Percentiles rank a stretch among this genome's conserved stretches.
Conservation (phyloP, 2,113 vertebrate species). For the Oxygymnocypris stewartii region DNA sequence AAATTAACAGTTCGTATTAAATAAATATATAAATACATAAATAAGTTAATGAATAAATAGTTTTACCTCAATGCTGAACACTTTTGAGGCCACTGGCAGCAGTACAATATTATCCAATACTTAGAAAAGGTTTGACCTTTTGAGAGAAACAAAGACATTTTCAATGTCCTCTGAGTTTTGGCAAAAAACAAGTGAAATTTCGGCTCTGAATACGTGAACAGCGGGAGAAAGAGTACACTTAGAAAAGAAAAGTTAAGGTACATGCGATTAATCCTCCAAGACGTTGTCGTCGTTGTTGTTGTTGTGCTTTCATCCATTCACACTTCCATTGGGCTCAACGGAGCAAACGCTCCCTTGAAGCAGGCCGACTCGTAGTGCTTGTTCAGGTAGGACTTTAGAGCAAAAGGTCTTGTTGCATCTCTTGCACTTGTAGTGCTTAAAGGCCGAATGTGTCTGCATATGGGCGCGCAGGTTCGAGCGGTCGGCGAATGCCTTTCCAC, state of each 20-base stretch:
- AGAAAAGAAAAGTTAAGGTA: conserved; percentile 58
- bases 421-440: conserved; percentile 95
- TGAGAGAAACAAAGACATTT: conserved; percentile 66
- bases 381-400: conserved; percentile 93
- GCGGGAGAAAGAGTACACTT: conserved; percentile 55
- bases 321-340: conserved; percentile 72
- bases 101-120: conserved; percentile 64
- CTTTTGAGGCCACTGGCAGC: conserved; percentile 66
- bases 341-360: conserved; percentile 84
- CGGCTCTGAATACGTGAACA: conserved; percentile 49
- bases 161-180: conserved; percentile 69
- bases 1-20: conserved; percentile 64
- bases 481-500: conserved; percentile 91
- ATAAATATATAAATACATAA: conserved; percentile 60
- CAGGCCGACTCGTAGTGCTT: conserved; percentile 94
- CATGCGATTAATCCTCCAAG: conserved; percentile 61
- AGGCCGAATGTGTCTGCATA: conserved; percentile 95
- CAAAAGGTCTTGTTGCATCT: conserved; percentile 90
- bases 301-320: conserved; percentile 53
- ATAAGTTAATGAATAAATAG: conserved; percentile 59
- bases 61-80: conserved; percentile 66
- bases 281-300: too few relatives aligned
- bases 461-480: conserved; percentile 92
- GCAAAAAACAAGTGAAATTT: conserved; percentile 57
- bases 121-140: conserved; percentile 74